Conservation (phyloP, 2,797 vertebrate species). For the Parotocinclus haroldoi region DNA sequence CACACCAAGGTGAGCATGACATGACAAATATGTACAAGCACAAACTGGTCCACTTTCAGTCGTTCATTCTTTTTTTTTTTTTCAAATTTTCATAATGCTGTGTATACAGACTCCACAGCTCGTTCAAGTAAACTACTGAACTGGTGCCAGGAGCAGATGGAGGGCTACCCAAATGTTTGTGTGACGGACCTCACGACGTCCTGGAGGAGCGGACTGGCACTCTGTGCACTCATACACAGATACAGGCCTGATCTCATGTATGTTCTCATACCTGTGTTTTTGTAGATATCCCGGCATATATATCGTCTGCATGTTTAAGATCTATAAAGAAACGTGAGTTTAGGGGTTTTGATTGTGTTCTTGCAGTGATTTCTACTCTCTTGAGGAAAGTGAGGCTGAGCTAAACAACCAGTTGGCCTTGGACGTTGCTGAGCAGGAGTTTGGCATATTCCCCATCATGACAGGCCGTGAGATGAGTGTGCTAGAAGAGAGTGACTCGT, state of each 20-base stretch:
- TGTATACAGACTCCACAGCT: slow-evolving; percentile 77
- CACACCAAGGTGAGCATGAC: slow-evolving; percentile 71
- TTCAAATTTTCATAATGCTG: not conserved
- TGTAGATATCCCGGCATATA: too few species aligned
- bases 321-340: not conserved
- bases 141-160: slow-evolving; percentile 91
- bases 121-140: slow-evolving; percentile 82
- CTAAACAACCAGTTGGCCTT: slow-evolving; percentile 83
- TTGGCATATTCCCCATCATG: slow-evolving; percentile 91
- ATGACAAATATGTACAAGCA: slow-evolving; percentile 1
- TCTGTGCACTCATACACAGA: slow-evolving; percentile 91
- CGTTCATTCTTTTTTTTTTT: not conserved
- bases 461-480: slow-evolving; percentile 89
- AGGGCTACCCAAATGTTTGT: slow-evolving; percentile 78
- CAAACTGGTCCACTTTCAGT: not conserved
- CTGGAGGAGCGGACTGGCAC: slow-evolving; percentile 90
- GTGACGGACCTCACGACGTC: slow-evolving; percentile 87
- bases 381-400: slow-evolving; percentile 76
- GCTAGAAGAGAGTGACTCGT: slow-evolving; percentile 82
- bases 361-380: slow-evolving; percentile 81
- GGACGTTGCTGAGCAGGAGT: slow-evolving; percentile 81
- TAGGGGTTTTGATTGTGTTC: slow-evolving; percentile 13
- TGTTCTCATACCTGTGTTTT: slow-evolving; percentile 48
- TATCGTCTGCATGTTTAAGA: not conserved
- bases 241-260: slow-evolving; percentile 89